phyloP scores from a whole-genome alignment of 2,113 vertebrate genomes.

The Rhabdomys dilectus region DNA sequence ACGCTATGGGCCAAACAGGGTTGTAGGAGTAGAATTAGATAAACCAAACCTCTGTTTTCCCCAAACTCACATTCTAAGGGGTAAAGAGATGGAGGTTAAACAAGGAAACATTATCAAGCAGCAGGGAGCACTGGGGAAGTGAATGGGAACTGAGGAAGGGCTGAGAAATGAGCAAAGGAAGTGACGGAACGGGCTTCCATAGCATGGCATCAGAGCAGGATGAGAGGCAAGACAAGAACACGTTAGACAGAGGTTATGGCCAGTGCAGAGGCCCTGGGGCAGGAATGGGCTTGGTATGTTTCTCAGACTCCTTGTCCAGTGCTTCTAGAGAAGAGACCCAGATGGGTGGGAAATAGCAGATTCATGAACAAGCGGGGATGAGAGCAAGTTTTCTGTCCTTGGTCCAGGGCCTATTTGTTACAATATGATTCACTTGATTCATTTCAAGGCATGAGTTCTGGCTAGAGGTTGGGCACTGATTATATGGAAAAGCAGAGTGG shows the following conservation, averaged over 20 bases:
- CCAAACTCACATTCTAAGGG: background rate
- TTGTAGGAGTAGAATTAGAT: background rate
- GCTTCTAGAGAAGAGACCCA: background rate
- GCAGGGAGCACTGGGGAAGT: background rate
- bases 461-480: background rate
- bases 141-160: background rate
- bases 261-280: background rate
- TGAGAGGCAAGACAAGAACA: background rate
- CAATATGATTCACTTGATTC: background rate
- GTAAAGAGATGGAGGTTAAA: background rate
- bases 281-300: background rate
- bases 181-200: background rate
- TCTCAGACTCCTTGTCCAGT: background rate
- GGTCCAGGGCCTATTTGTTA: background rate
- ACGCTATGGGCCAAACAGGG: background rate
- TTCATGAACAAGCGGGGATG: background rate
- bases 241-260: background rate
- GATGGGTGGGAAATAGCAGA: background rate
- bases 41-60: background rate
- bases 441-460: background rate
- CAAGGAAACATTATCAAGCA: background rate
- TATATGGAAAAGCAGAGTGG: background rate
- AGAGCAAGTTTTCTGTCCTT: background rate
- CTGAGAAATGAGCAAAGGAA: background rate
- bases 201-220: background rate